Evolutionary conservation across 2,113 vertebrate genomes (phyloP).

Genomic region (Daphoenositta chrysoptera): DNA sequence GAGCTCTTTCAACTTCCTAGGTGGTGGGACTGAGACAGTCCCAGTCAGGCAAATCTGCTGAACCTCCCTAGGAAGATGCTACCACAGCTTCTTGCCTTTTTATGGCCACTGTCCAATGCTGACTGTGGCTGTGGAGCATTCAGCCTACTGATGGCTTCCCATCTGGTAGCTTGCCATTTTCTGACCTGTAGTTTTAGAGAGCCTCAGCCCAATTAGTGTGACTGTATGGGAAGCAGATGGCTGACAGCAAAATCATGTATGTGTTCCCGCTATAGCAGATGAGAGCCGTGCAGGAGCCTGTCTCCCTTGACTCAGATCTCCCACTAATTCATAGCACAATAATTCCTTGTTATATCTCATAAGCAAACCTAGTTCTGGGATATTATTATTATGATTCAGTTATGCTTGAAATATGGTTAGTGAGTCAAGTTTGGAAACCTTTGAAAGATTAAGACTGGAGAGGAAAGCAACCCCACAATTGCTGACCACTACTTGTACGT

Average conservation of each 20-base stretch:
- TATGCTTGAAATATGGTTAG: not conserved
- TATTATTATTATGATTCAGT: not conserved
- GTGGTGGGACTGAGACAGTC: not conserved
- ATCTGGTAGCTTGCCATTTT: not conserved
- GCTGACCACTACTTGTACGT: not conserved
- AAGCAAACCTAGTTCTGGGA: not conserved
- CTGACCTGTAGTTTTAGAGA: not conserved
- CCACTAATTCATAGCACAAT: not conserved
- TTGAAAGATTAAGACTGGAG: not conserved
- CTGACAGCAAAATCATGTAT: not conserved
- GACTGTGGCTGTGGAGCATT: not conserved
- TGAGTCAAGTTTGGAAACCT: not conserved
- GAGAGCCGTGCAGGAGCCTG: not conserved
- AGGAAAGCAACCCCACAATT: not conserved
- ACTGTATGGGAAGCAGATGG: not conserved
- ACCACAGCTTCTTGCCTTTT: not conserved
- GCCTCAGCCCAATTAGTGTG: not conserved
- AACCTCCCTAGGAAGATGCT: not conserved
- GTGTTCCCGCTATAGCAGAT: not conserved
- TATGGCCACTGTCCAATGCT: not conserved
- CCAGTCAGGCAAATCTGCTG: not conserved
- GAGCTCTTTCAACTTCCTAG: not conserved
- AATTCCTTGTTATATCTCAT: not conserved
- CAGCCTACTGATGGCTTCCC: not conserved
- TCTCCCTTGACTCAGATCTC: not conserved